phyloP scores from a whole-genome alignment of 1,140 invertebrate species.

The Heliconius melpomene region DNA sequence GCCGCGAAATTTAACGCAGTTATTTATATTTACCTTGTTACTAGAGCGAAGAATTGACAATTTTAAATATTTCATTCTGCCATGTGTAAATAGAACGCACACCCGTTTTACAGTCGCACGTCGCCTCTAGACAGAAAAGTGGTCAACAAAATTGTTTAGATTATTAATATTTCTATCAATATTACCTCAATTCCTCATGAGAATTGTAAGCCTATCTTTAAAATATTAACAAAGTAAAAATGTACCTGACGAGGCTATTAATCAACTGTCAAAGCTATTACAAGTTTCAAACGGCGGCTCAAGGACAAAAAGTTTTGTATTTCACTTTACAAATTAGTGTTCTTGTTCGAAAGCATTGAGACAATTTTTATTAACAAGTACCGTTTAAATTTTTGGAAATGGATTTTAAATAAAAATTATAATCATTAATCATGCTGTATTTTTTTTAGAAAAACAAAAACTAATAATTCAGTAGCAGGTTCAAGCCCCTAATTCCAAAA shows the following conservation, averaged over 20 bases:
- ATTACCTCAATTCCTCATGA: background rate
- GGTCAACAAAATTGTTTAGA: background rate
- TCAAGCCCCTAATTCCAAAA: too few relatives aligned
- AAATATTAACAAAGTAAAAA: slow-evolving; percentile 13
- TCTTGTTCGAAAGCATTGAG: background rate
- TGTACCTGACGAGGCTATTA: slow-evolving; percentile 2
- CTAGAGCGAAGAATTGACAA: too few relatives aligned
- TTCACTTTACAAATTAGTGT: slow-evolving; percentile 13
- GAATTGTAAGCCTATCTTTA: background rate
- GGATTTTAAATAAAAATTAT: background rate
- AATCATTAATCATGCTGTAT: too few relatives aligned
- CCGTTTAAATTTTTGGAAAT: background rate
- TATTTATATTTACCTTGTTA: too few relatives aligned
- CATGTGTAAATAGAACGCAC: too few relatives aligned
- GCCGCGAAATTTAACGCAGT: too few relatives aligned
- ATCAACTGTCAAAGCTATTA: slow-evolving; percentile 9
- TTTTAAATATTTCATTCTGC: too few relatives aligned
- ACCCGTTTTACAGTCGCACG: too few relatives aligned
- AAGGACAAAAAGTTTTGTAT: background rate
- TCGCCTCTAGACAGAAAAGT: too few relatives aligned
- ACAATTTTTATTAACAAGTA: background rate
- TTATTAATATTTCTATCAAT: background rate
- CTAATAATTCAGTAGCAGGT: too few relatives aligned
- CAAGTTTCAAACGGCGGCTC: background rate
- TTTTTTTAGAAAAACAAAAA: too few relatives aligned